Base-by-base conservation (phyloP, 2,797 vertebrate genomes). In the Manis crassicaudata region DNA sequence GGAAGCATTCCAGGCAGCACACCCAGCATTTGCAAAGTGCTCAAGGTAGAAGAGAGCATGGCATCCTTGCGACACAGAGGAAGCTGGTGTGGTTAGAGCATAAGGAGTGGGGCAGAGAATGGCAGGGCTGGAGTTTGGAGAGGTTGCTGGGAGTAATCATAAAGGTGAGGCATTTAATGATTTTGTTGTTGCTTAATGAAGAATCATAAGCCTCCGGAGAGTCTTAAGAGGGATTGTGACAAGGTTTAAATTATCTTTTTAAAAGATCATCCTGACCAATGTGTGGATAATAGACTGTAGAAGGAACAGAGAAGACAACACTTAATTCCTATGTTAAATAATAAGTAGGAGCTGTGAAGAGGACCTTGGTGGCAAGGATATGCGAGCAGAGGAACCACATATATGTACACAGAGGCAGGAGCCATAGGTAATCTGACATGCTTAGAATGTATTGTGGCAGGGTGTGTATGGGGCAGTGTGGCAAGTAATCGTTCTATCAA, bases 281-380 rank as follows among this genome's bases (percentile, higher is more conserved):
- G 3, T 60, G n/a, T 83, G 25, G 56, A 60, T 12, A 92, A 32
- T 16, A 32, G 35, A 52, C 58, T n/a, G 10, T 54, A 62, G 56
- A 79, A 92, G 12, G 25, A 62, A 17, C 32, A 84, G 21, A 67
- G 70, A 96, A 6, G 72, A 86, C 77, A 16, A n/a, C 20, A 50
- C 35, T 86, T 68, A 29, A 10, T 89, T 35, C 23, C 7, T 56
- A 62, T 79, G 73, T 90, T 79, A 75, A 65, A 77, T 29, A 86
- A 52, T 14, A 63, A 27, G 27, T 54, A 27, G 17, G 29, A 37
- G 25, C 67, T 62, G 32, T 67, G 25, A 32, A 67, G 25, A 37
- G 20, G 37, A 56, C 40, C 27, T 54, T 82, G 29, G 43, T 40
- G 3, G 35, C 21, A 5, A 72, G 27, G 35, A 20, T n/a, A 23